phyloP scores from a whole-genome alignment of 1,140 invertebrate species.

The Asobara japonica region DNA sequence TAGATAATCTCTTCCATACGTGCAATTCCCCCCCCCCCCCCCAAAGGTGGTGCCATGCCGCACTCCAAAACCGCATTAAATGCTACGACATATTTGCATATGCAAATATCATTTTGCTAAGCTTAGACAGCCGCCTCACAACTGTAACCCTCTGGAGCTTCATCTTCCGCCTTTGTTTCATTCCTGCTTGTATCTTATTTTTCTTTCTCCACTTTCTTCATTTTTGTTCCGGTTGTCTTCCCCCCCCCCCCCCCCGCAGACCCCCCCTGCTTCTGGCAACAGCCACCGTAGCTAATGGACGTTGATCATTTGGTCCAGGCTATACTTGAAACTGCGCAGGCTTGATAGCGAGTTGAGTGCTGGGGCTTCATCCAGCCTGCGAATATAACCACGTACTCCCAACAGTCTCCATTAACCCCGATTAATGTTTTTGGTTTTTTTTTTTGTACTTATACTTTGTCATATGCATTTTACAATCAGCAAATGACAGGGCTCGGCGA shows the following conservation, averaged over 20 bases:
- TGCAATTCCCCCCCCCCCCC: no score
- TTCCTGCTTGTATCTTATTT: constrained; percentile 23
- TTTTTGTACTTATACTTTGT: background rate
- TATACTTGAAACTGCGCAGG: background rate
- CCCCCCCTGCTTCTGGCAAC: no score
- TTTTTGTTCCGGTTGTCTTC: background rate
- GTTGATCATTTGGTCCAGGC: constrained; percentile 36
- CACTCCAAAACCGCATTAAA: constrained; percentile 23
- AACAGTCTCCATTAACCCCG: background rate
- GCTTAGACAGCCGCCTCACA: constrained; percentile 29
- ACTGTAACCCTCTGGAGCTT: constrained; percentile 18
- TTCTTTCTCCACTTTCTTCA: constrained; percentile 14
- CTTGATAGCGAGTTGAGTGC: constrained; percentile 33
- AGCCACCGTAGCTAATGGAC: constrained; percentile 38
- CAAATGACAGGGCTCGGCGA: background rate
- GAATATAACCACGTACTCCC: background rate
- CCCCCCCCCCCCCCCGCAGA: background rate
- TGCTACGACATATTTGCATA: constrained; percentile 40
- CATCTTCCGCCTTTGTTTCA: constrained; percentile 14
- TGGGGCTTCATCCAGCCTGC: background rate
- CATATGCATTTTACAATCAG: background rate
- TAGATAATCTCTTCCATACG: background rate
- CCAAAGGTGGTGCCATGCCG: background rate
- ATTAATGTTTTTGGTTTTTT: background rate
- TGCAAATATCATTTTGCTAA: constrained; percentile 39